Base-by-base conservation (phyloP, 2,113 vertebrate species). In the Campylomormyrus tamandua region DNA sequence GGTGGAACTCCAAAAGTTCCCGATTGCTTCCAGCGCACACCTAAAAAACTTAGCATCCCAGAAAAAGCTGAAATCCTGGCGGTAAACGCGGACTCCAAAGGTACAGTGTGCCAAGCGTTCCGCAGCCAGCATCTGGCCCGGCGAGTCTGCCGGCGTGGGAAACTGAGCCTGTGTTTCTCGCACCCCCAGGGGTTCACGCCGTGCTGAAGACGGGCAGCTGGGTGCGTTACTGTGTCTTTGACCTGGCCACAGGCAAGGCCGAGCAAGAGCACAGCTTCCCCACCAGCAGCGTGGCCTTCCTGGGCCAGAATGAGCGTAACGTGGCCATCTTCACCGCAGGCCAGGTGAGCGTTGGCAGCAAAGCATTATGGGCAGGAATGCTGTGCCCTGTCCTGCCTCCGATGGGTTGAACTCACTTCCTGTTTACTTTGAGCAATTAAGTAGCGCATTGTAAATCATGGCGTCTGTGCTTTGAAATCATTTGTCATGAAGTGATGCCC, bases 61-160 rank as follows among this genome's bases (percentile, higher is more conserved):
- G 98, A 99, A 93, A 99, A 99, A 94, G 98, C 98, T 90, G 98
- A 99, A 94, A 99, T 99, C 92, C 94, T 99, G 93, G 98, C 98
- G 91, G 98, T 99, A 89, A 99, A 99, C 93, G 98, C 99, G 92
- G 98, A 99, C 97, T 99, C 98, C 92, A 99, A 99, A 98, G 98
- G 98, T 97, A 31, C 77, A 3, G 5, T 80, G 3, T 3, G 1
- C 0, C 7, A 21, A 17, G 39, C 45, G 35, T 46, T 66, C 13
- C 4, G 3, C 74, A 42, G 17, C 3, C 15, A 19, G 74, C 15
- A 2, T 80, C 2, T 3, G 15, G 74, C 15, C 74, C 0, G 13
- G 35, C 15, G 6, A 7, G 15, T 80, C 74, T 39, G 31, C 15
- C 13, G 1, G 17, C 1, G 15, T 42, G 74, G 35, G 74, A 42